Evolutionary conservation across 2,113 vertebrate genomes (phyloP).

Genomic region (Sardina pilchardus): DNA sequence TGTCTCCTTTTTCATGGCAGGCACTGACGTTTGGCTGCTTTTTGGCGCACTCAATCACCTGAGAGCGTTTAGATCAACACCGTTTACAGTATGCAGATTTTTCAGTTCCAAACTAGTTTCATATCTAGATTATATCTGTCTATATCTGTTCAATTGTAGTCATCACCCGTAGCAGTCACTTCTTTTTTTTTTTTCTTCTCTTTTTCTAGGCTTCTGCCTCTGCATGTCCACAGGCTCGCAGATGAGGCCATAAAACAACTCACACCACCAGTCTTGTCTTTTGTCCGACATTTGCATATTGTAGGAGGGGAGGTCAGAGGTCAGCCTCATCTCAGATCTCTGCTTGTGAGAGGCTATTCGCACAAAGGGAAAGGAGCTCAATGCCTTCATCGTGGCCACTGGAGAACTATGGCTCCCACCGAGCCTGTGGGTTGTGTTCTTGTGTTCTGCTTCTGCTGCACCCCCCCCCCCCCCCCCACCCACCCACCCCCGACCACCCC

Average conservation of each 20-base stretch:
- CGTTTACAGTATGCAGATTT: background rate
- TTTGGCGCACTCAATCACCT: background rate
- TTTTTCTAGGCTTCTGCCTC: background rate
- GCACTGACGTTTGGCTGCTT: background rate
- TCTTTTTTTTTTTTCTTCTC: background rate
- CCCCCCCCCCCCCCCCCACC: constrained; percentile 47
- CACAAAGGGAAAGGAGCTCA: constrained; percentile 68
- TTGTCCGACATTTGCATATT: constrained; percentile 76
- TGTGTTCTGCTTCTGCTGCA: constrained; percentile 44
- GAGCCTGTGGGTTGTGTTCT: background rate
- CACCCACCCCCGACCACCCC: constrained; percentile 45
- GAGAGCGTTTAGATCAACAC: background rate
- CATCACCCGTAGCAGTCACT: background rate
- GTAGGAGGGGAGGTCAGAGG: constrained; percentile 77
- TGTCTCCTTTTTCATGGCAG: background rate
- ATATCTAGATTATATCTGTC: too few species aligned
- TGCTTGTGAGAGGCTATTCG: constrained; percentile 70
- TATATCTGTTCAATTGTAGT: background rate
- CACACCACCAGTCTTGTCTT: constrained; percentile 71
- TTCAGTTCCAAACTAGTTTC: background rate
- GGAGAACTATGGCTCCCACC: constrained; percentile 55
- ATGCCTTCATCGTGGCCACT: constrained; percentile 69
- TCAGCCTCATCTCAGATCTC: constrained; percentile 75
- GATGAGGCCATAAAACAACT: constrained; percentile 35
- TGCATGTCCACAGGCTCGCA: background rate